phyloP scores from a whole-genome alignment of 2,888 invertebrate genomes.

The Lasioglossum pauxillum region DNA sequence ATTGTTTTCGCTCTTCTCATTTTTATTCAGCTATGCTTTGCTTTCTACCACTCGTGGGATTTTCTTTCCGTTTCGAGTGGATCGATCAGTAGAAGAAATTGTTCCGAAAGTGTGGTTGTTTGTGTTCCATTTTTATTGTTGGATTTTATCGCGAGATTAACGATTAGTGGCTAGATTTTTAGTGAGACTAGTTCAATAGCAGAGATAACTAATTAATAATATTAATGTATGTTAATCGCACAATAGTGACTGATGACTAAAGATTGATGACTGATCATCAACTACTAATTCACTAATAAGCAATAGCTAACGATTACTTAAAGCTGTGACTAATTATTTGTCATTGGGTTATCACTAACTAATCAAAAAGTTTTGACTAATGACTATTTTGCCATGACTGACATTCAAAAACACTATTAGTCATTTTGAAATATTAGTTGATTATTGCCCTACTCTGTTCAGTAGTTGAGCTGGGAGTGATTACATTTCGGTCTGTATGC shows the following conservation, averaged over 20 bases:
- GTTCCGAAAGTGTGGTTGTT: background rate
- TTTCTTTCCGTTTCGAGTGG: background rate
- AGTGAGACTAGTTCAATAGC: background rate
- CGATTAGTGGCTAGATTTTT: background rate
- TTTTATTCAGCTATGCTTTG: background rate
- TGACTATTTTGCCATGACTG: too few species aligned
- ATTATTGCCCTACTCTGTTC: background rate
- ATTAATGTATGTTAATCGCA: too few species aligned
- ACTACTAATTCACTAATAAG: too few species aligned
- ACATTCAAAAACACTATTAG: too few species aligned
- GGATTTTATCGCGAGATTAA: background rate
- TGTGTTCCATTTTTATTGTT: background rate
- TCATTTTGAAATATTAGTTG: too few species aligned
- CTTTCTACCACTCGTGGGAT: background rate
- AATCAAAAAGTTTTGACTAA: too few species aligned
- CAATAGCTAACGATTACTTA: too few species aligned
- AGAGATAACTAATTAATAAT: too few species aligned
- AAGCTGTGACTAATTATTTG: too few species aligned
- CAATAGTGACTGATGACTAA: too few species aligned
- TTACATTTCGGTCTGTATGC: background rate
- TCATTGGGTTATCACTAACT: too few species aligned
- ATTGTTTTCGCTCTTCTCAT: conserved; percentile 1
- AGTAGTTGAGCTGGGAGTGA: background rate
- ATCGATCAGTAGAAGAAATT: background rate
- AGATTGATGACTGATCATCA: too few species aligned